Evolutionary conservation across 64 coral and sea anemone genomes (phyloP).

Genomic region (Montipora sp.): DNA sequence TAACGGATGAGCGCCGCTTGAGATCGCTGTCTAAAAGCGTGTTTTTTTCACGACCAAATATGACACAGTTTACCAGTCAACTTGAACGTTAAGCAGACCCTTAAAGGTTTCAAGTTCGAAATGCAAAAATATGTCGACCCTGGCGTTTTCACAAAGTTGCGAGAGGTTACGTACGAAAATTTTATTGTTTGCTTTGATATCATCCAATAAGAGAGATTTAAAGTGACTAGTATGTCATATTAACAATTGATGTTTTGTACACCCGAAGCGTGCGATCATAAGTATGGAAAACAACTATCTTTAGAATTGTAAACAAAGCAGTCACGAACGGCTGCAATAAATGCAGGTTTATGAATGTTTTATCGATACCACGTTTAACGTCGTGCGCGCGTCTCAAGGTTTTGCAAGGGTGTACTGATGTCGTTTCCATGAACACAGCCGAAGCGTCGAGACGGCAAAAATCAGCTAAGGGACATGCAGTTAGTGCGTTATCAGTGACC

Average conservation of each 20-base stretch:
- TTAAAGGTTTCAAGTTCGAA: not conserved
- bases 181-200: not conserved
- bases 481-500: not conserved
- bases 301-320: constrained; percentile 38
- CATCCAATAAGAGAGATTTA: not conserved
- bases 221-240: constrained; percentile 22
- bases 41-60: not conserved
- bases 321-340: constrained; percentile 22
- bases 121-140: not conserved
- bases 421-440: not conserved
- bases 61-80: not conserved
- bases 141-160: not conserved
- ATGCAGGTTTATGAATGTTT: constrained; percentile 24
- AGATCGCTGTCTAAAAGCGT: not conserved
- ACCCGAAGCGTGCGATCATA: not conserved
- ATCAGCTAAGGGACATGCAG: not conserved
- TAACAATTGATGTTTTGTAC: constrained; percentile 38
- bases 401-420: not conserved
- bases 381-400: not conserved
- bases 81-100: not conserved
- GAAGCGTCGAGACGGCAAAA: not conserved
- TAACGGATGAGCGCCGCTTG: constrained; percentile 12
- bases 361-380: not conserved
- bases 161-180: no score
- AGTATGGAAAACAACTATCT: not conserved